Evolutionary conservation across 64 coral and sea anemone species (phyloP).

Genomic region (Pocillopora damicornis): DNA sequence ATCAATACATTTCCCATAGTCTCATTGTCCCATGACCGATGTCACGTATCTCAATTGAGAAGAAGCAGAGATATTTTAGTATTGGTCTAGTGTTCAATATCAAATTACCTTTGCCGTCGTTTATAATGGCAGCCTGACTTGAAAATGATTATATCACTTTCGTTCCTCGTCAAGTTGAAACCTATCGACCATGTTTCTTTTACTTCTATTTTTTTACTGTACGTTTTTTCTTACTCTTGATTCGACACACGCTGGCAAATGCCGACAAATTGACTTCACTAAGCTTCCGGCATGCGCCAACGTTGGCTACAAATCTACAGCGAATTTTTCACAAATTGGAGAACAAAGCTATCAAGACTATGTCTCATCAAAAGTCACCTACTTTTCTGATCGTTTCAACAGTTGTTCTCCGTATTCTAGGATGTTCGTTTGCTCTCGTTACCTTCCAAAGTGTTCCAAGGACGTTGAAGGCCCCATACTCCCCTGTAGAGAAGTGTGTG

Average conservation of each 20-base stretch:
- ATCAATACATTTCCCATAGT: no score
- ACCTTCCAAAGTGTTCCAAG: constrained; percentile 43
- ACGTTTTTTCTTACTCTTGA: neutral
- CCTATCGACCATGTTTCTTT: neutral
- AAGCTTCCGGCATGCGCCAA: constrained; percentile 23
- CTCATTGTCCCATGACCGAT: no score
- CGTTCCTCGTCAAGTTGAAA: neutral
- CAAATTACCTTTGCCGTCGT: neutral
- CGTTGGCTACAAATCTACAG: constrained; percentile 35
- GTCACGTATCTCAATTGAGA: no score
- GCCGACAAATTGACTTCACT: constrained; percentile 11
- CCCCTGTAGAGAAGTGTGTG: constrained; percentile 43
- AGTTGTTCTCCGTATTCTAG: constrained; percentile 18
- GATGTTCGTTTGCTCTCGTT: constrained; percentile 23
- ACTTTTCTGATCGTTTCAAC: constrained; percentile 19
- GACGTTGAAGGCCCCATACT: constrained; percentile 5
- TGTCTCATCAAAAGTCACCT: constrained; percentile 3
- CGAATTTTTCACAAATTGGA: constrained; percentile 14
- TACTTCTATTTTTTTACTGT: neutral
- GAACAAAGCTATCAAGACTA: constrained; percentile 8
- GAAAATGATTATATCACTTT: constrained; percentile 20
- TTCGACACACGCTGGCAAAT: neutral
- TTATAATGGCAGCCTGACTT: neutral
- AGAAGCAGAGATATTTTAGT: no score
- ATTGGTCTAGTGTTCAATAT: no score